Evolutionary conservation across 1,140 invertebrate genomes (phyloP), one percentile per base, ranked within the genome.

Genomic region (Dufourea novaeangliae): DNA sequence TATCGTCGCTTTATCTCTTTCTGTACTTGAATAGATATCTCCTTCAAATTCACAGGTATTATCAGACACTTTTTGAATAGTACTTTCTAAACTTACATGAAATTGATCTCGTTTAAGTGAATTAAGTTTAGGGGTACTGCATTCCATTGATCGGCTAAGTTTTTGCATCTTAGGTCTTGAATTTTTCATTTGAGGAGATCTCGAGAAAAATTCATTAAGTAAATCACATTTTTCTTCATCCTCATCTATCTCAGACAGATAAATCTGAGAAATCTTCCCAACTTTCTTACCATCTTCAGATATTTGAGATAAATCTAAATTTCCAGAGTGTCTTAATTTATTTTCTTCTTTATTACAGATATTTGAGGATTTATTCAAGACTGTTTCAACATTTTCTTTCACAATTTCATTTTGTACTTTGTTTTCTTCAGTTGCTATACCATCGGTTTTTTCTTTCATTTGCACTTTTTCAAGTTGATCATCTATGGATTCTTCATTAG

Each of bases 61-160:
- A 20, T 44, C 22, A 29, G 27, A 17, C 27, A 7, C 56, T 8
- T 64, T 57, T 8, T 34, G 69, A 12, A 34, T 32, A 29, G 64
- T 46, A 46, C 25, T 70, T n/a, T 69, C 59, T n/a, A n/a, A 34
- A 44, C 1, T 64, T 56, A n/a, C 8, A 22, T 50, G 27, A 11
- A 66, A 41, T 72, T 39, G 41, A 0, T 66, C 6, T 61, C 6
- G 22, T 2, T 66, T 78, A 34, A 7, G 37, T 25, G 37, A 54
- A n/a, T 56, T 37, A 37, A 29, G 32, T 63, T 84, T 86, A 17
- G 84, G 84, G 1, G 84, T 88, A 59, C 84, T 88, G 32, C 75
- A 82, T 54, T 71, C 52, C 4, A 86, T 68, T 12, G 78, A 61
- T 11, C n/a, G n/a, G 37, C 0, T 25, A 5, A 54, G 7, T 44